Conservation (phyloP, 2,797 vertebrate species). For the Dendrocincla fuliginosa region DNA sequence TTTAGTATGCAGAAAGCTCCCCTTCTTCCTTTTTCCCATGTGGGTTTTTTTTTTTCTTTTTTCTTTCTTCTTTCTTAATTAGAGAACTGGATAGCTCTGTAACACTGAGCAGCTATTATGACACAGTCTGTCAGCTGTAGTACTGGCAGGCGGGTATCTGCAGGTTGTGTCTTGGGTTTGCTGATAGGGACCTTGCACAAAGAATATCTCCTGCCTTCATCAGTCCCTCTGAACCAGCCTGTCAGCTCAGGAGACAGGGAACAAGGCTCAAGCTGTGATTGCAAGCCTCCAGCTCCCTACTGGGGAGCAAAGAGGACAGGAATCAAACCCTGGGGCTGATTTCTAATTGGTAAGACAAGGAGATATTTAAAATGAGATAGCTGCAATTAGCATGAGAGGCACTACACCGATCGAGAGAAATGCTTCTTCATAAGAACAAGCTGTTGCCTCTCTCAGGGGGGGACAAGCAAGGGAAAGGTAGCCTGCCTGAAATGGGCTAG, state of each 20-base stretch:
- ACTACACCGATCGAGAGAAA: constrained; percentile 40
- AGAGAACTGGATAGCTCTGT: neutral
- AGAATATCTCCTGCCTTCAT: neutral
- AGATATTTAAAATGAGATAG: constrained; percentile 5
- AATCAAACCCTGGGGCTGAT: neutral
- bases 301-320: neutral
- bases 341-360: constrained; percentile 31
- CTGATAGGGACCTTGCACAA: neutral
- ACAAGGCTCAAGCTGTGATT: neutral
- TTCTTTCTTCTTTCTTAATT: neutral
- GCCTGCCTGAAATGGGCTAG: neutral
- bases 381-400: constrained; percentile 46
- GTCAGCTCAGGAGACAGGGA: neutral
- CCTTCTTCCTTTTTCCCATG: neutral
- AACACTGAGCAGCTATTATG: neutral
- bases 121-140: neutral
- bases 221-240: neutral
- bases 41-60: neutral
- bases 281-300: neutral
- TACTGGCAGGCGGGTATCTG: neutral
- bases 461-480: neutral
- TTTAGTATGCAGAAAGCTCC: neutral
- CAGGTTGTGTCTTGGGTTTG: neutral
- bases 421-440: neutral
- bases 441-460: neutral